Evolutionary conservation across 2,113 vertebrate genomes (phyloP).

Genomic region (Alethe diademata): DNA sequence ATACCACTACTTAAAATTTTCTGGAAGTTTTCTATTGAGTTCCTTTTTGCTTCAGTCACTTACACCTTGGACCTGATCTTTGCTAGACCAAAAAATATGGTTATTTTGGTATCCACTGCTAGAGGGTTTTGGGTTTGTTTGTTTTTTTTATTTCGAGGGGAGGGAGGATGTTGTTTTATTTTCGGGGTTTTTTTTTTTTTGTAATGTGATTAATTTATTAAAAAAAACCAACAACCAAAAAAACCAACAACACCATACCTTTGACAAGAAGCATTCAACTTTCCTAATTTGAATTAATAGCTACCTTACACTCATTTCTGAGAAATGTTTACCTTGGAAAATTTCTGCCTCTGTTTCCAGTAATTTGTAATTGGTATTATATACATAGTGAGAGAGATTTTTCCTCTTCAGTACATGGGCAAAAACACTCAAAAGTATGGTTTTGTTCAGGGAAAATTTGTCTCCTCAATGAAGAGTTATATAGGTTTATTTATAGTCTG

Average conservation of each 20-base stretch:
- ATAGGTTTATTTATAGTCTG: not conserved
- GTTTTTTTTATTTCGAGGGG: not conserved
- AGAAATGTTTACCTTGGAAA: not conserved
- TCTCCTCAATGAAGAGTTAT: not conserved
- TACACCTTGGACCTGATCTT: not conserved
- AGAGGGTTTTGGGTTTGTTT: not conserved
- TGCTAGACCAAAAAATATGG: not conserved
- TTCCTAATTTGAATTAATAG: not conserved
- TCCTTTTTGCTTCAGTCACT: not conserved
- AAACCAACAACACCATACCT: not conserved
- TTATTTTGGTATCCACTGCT: not conserved
- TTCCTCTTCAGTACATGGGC: not conserved
- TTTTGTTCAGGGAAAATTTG: not conserved
- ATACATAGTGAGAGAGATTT: not conserved
- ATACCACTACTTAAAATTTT: not conserved
- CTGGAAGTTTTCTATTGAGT: not conserved
- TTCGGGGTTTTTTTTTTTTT: not conserved
- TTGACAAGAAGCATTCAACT: not conserved
- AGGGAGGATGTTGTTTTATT: fast-evolving
- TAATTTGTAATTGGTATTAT: not conserved
- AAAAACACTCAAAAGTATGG: not conserved
- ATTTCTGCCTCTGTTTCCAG: not conserved
- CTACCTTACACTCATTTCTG: not conserved
- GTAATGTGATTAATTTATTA: not conserved
- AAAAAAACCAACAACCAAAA: not conserved